Base-by-base conservation (phyloP, 1,140 invertebrate genomes). In the Bilobella aurantiaca region DNA sequence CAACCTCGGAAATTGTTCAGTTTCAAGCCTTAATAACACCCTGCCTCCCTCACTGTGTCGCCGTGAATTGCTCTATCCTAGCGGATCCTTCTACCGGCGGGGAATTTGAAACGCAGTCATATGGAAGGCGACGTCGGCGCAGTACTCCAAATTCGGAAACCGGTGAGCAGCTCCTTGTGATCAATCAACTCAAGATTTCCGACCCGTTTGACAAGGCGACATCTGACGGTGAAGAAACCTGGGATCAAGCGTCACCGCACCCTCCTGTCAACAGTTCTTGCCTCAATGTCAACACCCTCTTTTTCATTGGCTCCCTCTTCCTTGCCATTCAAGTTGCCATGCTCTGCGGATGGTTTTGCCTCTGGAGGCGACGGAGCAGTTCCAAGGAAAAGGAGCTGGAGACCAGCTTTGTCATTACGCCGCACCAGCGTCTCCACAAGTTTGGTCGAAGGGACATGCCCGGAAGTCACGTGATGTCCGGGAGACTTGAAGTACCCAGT, bases 11-110 rank as follows among this genome's bases (percentile, higher is more conserved):
- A 34, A 75, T 81, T 3, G 81, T 82, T 1, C 81, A 82, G 65
- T 82, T 82, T 73, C 78, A 81, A 64, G 81, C 81, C 29, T 69
- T 82, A 3, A 78, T 82, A 1, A 82, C 81, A 0, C 81, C 81
- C 0, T 82, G 81, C 67, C 67, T 82, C 1, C 79, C 80, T 1
- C 74, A 72, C 16, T 82, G 81, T 69, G 77, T 81, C 68, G 80
- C 81, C 0, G 79, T 79, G 2, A 69, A 76, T 27, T 81, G 80
- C 65, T 69, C 68, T 2, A 30, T 72, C 18, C 73, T 76, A 23
- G 72, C 78, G n/a, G 74, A 77, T 53, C 77, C 78, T 47, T 78
- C 77, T 31, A 76, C 77, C 42, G 79, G 79, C 0, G 73, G 75
- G 2, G 60, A 75, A 28, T 73, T 76, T 28, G 64, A 75, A 30